A percentile compares a stretch with the other conserved stretches of the same genome.
Conservation (phyloP, 2,797 vertebrate genomes). For the Helarctos malayanus region DNA sequence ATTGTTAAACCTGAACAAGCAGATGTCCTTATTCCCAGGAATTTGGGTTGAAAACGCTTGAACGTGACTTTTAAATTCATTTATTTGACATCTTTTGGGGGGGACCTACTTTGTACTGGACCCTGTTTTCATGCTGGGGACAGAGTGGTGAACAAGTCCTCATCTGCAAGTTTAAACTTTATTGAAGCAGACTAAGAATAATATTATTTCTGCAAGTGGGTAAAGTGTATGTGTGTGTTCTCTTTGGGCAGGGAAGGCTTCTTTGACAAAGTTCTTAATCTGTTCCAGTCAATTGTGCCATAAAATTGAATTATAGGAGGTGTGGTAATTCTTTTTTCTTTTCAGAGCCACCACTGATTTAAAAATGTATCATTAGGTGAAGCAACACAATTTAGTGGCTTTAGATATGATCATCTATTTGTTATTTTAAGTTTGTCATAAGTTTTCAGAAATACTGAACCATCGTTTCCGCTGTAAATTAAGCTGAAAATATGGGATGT, state of each 20-base stretch:
- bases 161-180: constrained; percentile 20
- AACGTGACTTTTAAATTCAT: constrained; percentile 4
- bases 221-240: not conserved
- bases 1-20: not conserved
- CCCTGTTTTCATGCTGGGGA: not conserved
- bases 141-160: not conserved
- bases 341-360: not conserved
- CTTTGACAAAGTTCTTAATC: constrained; percentile 31
- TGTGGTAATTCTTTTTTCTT: not conserved
- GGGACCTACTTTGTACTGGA: not conserved
- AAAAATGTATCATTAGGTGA: constrained; percentile 29
- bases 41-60: constrained; percentile 30
- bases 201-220: not conserved
- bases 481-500: not conserved
- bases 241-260: not conserved
- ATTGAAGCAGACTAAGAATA: not conserved
- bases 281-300: not conserved
- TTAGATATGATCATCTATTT: constrained; percentile 12
- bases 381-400: not conserved
- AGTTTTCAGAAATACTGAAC: constrained; percentile 14
- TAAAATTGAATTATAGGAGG: constrained; percentile 19
- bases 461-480: not conserved
- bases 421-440: not conserved
- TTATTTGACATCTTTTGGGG: not conserved
- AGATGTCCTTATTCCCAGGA: not conserved